These are phyloP conservation scores for Eulithis testata DNA, from an alignment of 2,888 invertebrate genomes.

Conservation along the genomic window DNA sequence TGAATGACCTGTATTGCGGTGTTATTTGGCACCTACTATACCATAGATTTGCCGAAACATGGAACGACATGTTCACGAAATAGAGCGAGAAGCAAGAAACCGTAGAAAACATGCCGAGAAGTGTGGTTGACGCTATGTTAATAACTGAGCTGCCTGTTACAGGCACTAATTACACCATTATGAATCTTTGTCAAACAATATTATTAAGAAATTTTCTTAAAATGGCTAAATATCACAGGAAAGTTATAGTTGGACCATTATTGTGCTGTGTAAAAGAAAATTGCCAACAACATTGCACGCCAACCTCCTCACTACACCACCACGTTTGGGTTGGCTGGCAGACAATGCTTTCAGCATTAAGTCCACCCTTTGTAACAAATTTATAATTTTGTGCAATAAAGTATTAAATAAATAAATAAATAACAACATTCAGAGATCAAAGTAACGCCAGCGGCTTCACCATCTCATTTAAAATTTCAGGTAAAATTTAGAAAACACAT, in stretches of 20 bases:
- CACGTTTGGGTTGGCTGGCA: no score
- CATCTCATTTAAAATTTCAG: neutral
- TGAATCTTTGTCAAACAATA: constrained; percentile 25
- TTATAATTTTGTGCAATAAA: no score
- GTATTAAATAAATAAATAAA: no score
- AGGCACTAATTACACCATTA: constrained; percentile 24
- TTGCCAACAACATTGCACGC: neutral
- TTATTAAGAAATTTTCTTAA: neutral
- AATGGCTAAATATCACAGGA: neutral
- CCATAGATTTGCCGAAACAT: no score
- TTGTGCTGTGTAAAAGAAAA: neutral
- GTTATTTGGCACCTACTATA: no score
- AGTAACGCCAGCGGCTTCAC: neutral
- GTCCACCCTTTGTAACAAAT: no score
- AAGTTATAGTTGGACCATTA: neutral
- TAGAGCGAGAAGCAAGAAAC: no score
- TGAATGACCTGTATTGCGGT: no score
- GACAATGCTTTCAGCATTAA: no score
- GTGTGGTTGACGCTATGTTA: neutral
- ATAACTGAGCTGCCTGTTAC: constrained; percentile 8
- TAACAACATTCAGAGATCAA: neutral
- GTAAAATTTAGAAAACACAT: constrained; percentile 4
- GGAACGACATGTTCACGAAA: no score
- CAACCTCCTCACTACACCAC: no score
- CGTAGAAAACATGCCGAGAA: neutral